Percentiles rank a stretch among this genome's conserved stretches.
These are phyloP conservation scores for Rhopalosiphum padi DNA, from an alignment of 1,140 invertebrate species.

Conservation along the genomic window DNA sequence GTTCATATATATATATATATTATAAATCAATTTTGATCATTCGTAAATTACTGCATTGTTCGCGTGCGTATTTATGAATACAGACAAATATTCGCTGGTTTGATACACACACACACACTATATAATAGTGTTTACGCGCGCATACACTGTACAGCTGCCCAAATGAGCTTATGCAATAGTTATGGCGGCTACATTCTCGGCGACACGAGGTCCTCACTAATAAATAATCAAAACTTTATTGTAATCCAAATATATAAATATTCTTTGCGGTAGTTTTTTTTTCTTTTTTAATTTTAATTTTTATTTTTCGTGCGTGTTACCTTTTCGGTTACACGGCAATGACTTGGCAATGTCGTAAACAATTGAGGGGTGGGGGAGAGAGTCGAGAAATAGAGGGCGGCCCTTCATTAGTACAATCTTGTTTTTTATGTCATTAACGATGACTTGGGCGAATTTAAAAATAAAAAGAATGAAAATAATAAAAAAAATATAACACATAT, in stretches of 20 bases:
- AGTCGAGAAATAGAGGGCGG: constrained; percentile 42
- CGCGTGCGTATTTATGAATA: background rate
- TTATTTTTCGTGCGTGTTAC: constrained; percentile 36
- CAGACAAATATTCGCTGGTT: background rate
- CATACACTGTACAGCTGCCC: background rate
- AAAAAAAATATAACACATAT: constrained; percentile 21
- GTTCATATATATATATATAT: background rate
- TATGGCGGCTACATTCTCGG: background rate
- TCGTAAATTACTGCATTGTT: constrained; percentile 29
- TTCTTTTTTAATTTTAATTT: background rate
- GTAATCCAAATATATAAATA: constrained; percentile 30
- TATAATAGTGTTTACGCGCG: too few relatives aligned
- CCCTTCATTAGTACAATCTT: constrained; percentile 57
- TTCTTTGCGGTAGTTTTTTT: background rate
- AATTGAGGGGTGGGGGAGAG: constrained; percentile 12
- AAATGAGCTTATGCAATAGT: constrained; percentile 15
- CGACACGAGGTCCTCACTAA: background rate
- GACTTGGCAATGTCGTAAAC: constrained; percentile 44
- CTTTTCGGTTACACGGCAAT: constrained; percentile 33
- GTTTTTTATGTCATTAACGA: constrained; percentile 57
- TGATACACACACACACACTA: background rate
- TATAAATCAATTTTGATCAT: background rate
- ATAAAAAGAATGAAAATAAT: constrained; percentile 56
- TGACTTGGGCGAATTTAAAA: constrained; percentile 57
- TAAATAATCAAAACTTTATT: constrained; percentile 52